These are phyloP conservation scores for Chionoecetes opilio DNA, from an alignment of 1,140 invertebrate species.

Conservation along the genomic window DNA sequence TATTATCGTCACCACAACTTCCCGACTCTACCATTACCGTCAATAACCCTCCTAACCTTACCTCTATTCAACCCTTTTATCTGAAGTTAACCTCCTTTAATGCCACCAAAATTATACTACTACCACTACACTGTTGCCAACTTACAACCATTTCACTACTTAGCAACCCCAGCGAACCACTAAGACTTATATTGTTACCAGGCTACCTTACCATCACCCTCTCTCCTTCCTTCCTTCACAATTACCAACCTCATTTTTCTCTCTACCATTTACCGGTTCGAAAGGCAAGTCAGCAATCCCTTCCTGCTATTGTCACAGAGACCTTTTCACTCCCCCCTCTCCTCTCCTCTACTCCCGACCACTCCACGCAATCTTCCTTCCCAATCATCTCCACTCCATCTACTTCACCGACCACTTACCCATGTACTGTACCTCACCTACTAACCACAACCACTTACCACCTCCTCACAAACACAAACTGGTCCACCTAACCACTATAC, in stretches of 20 bases:
- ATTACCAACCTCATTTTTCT: background rate
- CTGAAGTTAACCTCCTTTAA: background rate
- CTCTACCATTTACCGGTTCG: background rate
- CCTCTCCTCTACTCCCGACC: background rate
- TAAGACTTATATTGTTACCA: background rate
- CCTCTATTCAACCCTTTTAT: background rate
- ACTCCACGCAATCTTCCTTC: background rate
- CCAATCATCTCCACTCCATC: background rate
- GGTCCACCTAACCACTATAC: too few relatives aligned
- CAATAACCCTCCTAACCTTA: background rate
- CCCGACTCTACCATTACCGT: background rate
- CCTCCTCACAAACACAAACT: too few relatives aligned
- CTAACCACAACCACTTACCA: too few relatives aligned
- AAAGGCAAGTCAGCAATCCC: background rate
- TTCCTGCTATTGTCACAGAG: slow-evolving; percentile 1
- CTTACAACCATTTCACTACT: background rate
- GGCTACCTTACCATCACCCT: background rate
- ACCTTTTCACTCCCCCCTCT: background rate
- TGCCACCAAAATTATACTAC: background rate
- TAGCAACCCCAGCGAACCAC: background rate
- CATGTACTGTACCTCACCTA: too few relatives aligned
- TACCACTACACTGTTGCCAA: background rate
- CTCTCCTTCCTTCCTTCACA: background rate
- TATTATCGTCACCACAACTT: background rate
- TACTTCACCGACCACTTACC: background rate